Evolutionary conservation across 1,140 invertebrate species (phyloP).

Genomic region (Drosophila suzukii): DNA sequence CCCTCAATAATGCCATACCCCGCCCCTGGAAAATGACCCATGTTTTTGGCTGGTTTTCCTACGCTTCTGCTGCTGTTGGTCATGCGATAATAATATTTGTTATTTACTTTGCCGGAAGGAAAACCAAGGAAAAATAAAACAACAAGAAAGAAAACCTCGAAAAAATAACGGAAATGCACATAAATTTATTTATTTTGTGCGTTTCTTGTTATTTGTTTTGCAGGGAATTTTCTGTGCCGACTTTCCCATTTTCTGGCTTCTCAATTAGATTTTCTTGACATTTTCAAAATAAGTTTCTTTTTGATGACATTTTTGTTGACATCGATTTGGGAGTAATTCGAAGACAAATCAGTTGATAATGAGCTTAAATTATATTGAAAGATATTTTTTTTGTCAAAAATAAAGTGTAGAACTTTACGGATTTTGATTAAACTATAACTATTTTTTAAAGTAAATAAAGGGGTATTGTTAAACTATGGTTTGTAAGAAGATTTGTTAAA

Average conservation of each 20-base stretch:
- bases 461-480: too few species aligned
- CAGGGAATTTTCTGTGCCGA: not conserved
- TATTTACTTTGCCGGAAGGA: slow-evolving; percentile 84
- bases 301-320: slow-evolving; percentile 9
- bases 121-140: slow-evolving; percentile 43
- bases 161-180: slow-evolving; percentile 81
- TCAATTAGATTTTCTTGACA: slow-evolving; percentile 27
- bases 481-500: too few species aligned
- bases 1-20: not conserved
- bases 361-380: not conserved
- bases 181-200: slow-evolving; percentile 79
- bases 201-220: slow-evolving; percentile 42
- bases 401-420: too few species aligned
- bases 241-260: not conserved
- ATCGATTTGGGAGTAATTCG: not conserved
- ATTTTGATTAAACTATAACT: too few species aligned
- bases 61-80: slow-evolving; percentile 50
- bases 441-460: too few species aligned
- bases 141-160: slow-evolving; percentile 26
- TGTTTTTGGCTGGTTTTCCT: slow-evolving; percentile 31
- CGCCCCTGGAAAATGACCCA: not conserved
- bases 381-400: too few species aligned
- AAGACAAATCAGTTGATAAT: slow-evolving; percentile 13
- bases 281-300: slow-evolving; percentile 30
- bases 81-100: slow-evolving; percentile 84